A percentile compares a stretch with the other conserved stretches of the same genome.
Evolutionary conservation across 64 coral and sea anemone genomes (phyloP).

Genomic region (Stylophora pistillata): DNA sequence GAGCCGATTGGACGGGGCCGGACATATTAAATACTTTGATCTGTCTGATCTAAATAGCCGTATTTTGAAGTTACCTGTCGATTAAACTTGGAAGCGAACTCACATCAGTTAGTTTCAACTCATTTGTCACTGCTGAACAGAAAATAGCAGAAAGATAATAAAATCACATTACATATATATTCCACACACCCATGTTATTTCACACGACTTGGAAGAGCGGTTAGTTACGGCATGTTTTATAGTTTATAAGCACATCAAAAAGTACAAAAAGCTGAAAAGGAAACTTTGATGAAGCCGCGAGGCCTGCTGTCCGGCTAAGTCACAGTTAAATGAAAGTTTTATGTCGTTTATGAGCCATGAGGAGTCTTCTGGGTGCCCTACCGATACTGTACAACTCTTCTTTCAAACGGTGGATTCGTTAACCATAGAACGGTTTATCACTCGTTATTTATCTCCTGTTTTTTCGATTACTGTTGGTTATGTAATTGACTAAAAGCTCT

Average conservation of each 20-base stretch:
- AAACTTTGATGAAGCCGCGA: conserved; percentile 10
- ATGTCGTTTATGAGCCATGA: background rate
- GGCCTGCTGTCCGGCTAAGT: background rate
- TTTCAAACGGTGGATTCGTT: background rate
- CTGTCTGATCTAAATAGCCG: background rate
- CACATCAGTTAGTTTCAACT: background rate
- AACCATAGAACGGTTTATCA: background rate
- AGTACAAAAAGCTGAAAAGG: background rate
- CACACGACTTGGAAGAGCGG: too few relatives aligned
- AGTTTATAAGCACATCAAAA: conserved; percentile 4
- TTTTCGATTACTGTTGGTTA: background rate
- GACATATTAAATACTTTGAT: background rate
- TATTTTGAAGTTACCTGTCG: background rate
- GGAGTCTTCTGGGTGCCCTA: background rate
- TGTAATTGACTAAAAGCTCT: background rate
- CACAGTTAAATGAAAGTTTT: background rate
- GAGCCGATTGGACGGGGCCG: background rate
- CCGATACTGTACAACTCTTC: background rate
- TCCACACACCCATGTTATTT: too few relatives aligned
- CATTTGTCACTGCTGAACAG: background rate
- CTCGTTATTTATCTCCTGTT: background rate
- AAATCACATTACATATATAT: too few relatives aligned
- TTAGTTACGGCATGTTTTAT: background rate
- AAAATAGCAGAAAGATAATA: background rate
- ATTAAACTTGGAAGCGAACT: background rate